Conservation (phyloP, 2,113 vertebrate species). For the Miniopterus natalensis region DNA sequence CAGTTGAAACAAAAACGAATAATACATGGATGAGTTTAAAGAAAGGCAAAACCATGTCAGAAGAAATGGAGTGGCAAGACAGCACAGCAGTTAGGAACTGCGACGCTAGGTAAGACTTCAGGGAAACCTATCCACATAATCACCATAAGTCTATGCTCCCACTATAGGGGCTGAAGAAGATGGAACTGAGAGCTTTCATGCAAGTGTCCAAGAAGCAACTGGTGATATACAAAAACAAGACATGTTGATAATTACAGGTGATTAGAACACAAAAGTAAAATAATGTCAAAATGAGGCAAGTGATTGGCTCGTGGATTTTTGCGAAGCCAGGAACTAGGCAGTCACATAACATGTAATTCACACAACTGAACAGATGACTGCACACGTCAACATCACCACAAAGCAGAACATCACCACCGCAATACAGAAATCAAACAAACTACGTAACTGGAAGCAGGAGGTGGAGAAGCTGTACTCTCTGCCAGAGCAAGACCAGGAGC, state of each 20-base stretch:
- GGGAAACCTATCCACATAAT: background rate
- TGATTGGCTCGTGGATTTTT: background rate
- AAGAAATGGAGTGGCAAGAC: background rate
- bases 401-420: too few relatives aligned
- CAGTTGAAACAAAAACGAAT: slow-evolving; percentile 1
- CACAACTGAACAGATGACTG: background rate
- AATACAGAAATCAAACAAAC: background rate
- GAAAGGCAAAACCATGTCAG: background rate
- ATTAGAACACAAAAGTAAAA: background rate
- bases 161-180: background rate
- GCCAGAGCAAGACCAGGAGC: background rate
- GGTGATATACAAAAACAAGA: background rate
- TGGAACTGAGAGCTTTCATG: background rate
- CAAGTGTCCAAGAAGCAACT: background rate
- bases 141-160: background rate
- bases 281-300: background rate
- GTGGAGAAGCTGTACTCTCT: background rate
- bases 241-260: background rate
- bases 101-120: background rate
- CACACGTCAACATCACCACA: background rate
- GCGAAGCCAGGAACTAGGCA: background rate
- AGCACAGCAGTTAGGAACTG: background rate
- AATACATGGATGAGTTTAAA: background rate
- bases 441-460: background rate
- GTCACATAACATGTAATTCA: background rate